Conservation (phyloP, 2,797 vertebrate genomes). For the Epinephelus coioides region DNA sequence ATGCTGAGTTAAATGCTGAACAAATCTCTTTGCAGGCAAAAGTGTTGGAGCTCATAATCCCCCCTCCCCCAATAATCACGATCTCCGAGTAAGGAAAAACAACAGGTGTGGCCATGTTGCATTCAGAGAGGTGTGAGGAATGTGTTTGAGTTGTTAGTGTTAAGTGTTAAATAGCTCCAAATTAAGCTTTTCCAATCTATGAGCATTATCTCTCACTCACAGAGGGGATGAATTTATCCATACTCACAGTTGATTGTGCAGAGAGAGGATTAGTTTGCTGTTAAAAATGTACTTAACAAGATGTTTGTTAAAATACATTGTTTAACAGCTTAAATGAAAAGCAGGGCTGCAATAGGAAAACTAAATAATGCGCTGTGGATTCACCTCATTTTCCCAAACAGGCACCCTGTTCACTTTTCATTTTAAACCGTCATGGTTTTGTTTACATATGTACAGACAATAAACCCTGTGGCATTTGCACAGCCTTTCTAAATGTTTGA, state of each 20-base stretch:
- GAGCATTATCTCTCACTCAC: conserved; percentile 27
- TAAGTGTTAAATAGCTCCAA: conserved; percentile 18
- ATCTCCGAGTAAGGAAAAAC: conserved; percentile 19
- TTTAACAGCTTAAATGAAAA: conserved; percentile 6
- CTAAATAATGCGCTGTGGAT: neutral
- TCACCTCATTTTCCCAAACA: neutral
- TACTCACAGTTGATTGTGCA: conserved; percentile 7
- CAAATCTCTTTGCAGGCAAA: conserved; percentile 33
- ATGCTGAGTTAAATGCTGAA: conserved; percentile 48
- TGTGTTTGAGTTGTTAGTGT: conserved; percentile 17
- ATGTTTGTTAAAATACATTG: neutral
- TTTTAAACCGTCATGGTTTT: neutral
- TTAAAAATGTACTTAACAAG: neutral
- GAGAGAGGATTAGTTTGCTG: conserved; percentile 4
- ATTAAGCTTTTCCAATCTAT: conserved; percentile 6
- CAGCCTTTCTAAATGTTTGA: neutral
- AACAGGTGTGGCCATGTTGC: conserved; percentile 44
- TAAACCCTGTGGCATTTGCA: neutral
- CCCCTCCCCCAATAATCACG: conserved; percentile 34
- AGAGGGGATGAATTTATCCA: conserved; percentile 3
- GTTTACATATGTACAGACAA: neutral
- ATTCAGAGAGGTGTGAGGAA: neutral
- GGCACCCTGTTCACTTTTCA: neutral
- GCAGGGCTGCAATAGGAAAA: neutral
- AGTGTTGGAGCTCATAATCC: conserved; percentile 31